Conservation (phyloP, 2,888 invertebrate genomes). For the Hylaea fasciaria region DNA sequence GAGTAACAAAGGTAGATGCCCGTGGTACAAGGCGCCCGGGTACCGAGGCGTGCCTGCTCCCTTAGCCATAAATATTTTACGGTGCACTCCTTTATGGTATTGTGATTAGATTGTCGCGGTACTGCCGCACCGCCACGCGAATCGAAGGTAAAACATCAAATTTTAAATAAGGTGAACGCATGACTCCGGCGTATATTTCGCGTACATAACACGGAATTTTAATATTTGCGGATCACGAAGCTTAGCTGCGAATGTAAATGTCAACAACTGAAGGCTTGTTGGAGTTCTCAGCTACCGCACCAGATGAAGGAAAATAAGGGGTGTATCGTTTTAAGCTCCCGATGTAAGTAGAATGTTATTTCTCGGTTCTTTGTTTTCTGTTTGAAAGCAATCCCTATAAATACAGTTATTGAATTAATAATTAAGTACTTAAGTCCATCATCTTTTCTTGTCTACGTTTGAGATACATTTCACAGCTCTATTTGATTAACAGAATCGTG, state of each 20-base stretch:
- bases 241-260: constrained; percentile 33
- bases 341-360: constrained; percentile 10
- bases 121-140: constrained; percentile 59
- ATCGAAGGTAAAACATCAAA: constrained; percentile 68
- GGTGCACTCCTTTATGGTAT: constrained; percentile 74
- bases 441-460: constrained; percentile 14
- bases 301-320: constrained; percentile 24
- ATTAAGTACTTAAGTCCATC: neutral
- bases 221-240: constrained; percentile 42
- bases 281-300: constrained; percentile 17
- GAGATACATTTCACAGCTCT: constrained; percentile 2
- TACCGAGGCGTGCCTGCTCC: constrained; percentile 72
- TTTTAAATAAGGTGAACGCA: constrained; percentile 65
- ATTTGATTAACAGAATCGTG: constrained; percentile 13
- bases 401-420: neutral
- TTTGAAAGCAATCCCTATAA: neutral
- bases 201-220: constrained; percentile 47
- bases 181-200: constrained; percentile 51
- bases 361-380: neutral
- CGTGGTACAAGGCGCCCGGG: constrained; percentile 56
- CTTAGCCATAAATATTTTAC: constrained; percentile 76
- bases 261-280: constrained; percentile 29
- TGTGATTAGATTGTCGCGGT: constrained; percentile 75
- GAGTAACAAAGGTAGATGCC: constrained; percentile 54
- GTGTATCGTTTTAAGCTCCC: constrained; percentile 24